Conservation (phyloP, 1,140 invertebrate species). For the Agrilus planipennis region DNA sequence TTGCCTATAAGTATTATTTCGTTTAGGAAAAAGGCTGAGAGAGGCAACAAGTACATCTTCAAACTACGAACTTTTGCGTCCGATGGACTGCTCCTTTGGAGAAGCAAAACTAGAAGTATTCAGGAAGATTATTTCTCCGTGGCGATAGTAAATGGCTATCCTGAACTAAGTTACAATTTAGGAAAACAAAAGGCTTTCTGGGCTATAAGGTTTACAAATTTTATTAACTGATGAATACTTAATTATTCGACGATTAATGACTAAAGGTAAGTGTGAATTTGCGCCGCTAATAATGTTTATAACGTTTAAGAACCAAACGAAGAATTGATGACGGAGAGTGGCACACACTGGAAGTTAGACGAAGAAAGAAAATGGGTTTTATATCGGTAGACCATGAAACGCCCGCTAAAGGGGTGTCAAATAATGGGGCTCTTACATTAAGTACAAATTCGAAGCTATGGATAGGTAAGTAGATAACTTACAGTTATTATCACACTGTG, state of each 20-base stretch:
- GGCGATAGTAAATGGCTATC: constrained; percentile 46
- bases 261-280: too few relatives aligned
- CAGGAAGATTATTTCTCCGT: constrained; percentile 46
- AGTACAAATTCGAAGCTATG: constrained; percentile 64
- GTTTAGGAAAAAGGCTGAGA: constrained; percentile 47
- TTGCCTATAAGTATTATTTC: constrained; percentile 4
- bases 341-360: constrained; percentile 54
- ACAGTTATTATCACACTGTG: too few relatives aligned
- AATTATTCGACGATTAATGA: not conserved
- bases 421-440: constrained; percentile 50
- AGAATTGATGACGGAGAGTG: constrained; percentile 58
- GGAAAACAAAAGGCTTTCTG: constrained; percentile 44
- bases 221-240: not conserved
- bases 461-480: constrained; percentile 52
- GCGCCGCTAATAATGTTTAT: not conserved
- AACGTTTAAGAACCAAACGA: constrained; percentile 36
- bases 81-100: constrained; percentile 58
- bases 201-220: constrained; percentile 34
- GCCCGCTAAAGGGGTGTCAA: constrained; percentile 48
- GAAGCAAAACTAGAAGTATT: constrained; percentile 35
- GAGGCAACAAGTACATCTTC: constrained; percentile 58
- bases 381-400: constrained; percentile 55
- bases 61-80: constrained; percentile 52
- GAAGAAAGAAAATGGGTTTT: constrained; percentile 53
- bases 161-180: constrained; percentile 52